Conservation (phyloP, 2,797 vertebrate species). For the Fistularia tabacaria region DNA sequence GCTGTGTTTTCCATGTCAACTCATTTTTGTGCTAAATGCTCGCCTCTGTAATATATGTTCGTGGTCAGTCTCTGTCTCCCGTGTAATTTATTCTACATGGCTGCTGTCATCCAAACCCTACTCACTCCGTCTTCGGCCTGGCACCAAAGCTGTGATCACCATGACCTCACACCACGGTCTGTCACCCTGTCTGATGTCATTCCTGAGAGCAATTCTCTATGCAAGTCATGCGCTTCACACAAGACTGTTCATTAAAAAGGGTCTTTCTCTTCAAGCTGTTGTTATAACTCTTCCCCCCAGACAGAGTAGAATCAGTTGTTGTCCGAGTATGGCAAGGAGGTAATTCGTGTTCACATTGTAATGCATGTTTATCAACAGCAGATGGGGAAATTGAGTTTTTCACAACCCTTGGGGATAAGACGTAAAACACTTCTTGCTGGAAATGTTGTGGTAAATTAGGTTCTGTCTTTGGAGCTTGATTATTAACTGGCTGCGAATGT, state of each 20-base stretch:
- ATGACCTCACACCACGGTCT: slow-evolving; percentile 57
- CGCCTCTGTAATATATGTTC: not conserved
- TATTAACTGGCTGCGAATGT: too few relatives aligned
- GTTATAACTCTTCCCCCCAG: slow-evolving; percentile 17
- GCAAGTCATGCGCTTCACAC: slow-evolving; percentile 53
- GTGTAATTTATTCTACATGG: slow-evolving; percentile 5
- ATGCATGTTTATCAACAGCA: slow-evolving; percentile 39
- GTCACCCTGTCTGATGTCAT: slow-evolving; percentile 53
- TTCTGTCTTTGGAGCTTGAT: too few relatives aligned
- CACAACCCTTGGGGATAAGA: slow-evolving; percentile 8
- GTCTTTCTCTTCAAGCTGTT: slow-evolving; percentile 51
- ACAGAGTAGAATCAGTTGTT: slow-evolving; percentile 34
- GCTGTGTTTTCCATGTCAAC: too few relatives aligned
- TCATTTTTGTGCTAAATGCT: not conserved
- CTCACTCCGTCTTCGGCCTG: slow-evolving; percentile 36
- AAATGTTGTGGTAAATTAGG: slow-evolving; percentile 19
- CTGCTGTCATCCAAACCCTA: not conserved
- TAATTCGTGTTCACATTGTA: slow-evolving; percentile 9
- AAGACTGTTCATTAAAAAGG: slow-evolving; percentile 32
- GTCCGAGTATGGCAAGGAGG: slow-evolving; percentile 2
- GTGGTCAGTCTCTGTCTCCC: not conserved
- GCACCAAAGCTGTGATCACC: slow-evolving; percentile 35
- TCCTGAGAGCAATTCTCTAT: slow-evolving; percentile 27
- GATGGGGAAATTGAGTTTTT: slow-evolving; percentile 37
- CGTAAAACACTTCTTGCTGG: slow-evolving; percentile 14